Conservation (phyloP, 2,888 invertebrate genomes). For the Drosophila setosimentum region DNA sequence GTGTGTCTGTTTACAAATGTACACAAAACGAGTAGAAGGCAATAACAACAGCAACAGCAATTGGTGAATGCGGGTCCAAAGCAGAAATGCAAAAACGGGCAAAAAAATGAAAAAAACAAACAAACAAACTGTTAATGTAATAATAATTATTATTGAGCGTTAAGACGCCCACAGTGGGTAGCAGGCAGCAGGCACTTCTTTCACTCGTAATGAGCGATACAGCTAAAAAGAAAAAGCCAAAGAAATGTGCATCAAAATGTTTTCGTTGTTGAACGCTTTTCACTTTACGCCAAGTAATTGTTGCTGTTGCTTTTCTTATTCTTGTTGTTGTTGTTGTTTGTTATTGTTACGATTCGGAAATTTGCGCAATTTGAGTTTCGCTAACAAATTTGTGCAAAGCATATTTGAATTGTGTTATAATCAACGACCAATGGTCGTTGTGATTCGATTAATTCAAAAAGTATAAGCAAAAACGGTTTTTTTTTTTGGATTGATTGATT, state of each 20-base stretch:
- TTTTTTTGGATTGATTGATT: neutral
- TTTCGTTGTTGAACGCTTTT: slow-evolving; percentile 48
- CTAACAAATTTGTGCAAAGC: slow-evolving; percentile 23
- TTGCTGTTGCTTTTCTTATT: slow-evolving; percentile 6
- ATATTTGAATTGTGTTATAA: slow-evolving; percentile 19
- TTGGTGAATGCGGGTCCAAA: slow-evolving; percentile 41
- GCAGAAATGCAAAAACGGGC: slow-evolving; percentile 20
- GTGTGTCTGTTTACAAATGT: neutral
- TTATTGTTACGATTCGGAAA: slow-evolving; percentile 22
- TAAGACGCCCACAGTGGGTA: slow-evolving; percentile 47
- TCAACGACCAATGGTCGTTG: slow-evolving; percentile 24
- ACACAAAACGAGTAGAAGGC: slow-evolving; percentile 4
- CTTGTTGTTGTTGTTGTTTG: slow-evolving; percentile 3
- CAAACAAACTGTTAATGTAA: slow-evolving; percentile 68
- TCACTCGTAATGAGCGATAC: slow-evolving; percentile 21
- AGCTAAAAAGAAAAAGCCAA: slow-evolving; percentile 16
- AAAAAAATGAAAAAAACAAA: neutral
- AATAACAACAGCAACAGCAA: slow-evolving; percentile 16
- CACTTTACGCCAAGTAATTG: slow-evolving; percentile 52
- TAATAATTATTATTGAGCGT: slow-evolving; percentile 70
- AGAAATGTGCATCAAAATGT: slow-evolving; percentile 22
- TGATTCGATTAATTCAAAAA: slow-evolving; percentile 16
- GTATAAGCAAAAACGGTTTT: neutral
- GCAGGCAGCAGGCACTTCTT: slow-evolving; percentile 25
- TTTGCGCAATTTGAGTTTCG: slow-evolving; percentile 32